These are phyloP conservation scores for Eupithecia inturbata DNA, from an alignment of 2,888 invertebrate species.

Conservation along the genomic window DNA sequence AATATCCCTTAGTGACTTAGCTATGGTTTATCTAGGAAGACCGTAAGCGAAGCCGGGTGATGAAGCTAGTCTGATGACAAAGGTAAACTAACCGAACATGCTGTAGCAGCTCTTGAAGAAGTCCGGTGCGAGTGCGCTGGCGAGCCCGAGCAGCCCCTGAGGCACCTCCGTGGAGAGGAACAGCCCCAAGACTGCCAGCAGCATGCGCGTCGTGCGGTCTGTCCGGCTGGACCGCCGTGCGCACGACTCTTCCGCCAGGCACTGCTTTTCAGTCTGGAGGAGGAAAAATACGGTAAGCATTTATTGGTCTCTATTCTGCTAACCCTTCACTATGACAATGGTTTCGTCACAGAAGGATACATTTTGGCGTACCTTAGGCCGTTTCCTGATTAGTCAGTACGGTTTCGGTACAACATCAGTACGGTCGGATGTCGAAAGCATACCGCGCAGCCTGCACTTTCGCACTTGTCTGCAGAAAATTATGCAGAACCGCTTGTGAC, in stretches of 20 bases:
- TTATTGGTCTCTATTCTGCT: not conserved
- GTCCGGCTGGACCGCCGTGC: slow-evolving; percentile 80
- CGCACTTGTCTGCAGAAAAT: too few species aligned
- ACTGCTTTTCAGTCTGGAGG: slow-evolving; percentile 73
- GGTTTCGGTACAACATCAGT: too few species aligned
- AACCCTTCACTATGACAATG: not conserved
- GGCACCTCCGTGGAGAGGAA: slow-evolving; percentile 96
- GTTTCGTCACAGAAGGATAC: not conserved
- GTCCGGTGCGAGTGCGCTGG: slow-evolving; percentile 90
- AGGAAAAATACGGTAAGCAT: not conserved
- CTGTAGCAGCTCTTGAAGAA: slow-evolving; percentile 93
- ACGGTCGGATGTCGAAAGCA: too few species aligned
- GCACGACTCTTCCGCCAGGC: slow-evolving; percentile 71
- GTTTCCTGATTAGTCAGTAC: too few species aligned
- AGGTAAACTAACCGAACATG: slow-evolving; percentile 86
- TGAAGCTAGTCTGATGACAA: too few species aligned
- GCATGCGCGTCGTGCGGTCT: slow-evolving; percentile 95
- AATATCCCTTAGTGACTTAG: too few species aligned
- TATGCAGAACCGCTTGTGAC: too few species aligned
- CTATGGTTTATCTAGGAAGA: too few species aligned
- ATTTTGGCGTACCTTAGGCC: too few species aligned
- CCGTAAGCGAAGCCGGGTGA: too few species aligned
- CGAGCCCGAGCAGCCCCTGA: slow-evolving; percentile 92
- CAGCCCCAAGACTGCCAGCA: slow-evolving; percentile 92
- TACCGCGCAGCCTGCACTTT: too few species aligned